These are phyloP conservation scores for Onychomys arenicola DNA, from an alignment of 2,797 vertebrate species.

Conservation along the genomic window DNA sequence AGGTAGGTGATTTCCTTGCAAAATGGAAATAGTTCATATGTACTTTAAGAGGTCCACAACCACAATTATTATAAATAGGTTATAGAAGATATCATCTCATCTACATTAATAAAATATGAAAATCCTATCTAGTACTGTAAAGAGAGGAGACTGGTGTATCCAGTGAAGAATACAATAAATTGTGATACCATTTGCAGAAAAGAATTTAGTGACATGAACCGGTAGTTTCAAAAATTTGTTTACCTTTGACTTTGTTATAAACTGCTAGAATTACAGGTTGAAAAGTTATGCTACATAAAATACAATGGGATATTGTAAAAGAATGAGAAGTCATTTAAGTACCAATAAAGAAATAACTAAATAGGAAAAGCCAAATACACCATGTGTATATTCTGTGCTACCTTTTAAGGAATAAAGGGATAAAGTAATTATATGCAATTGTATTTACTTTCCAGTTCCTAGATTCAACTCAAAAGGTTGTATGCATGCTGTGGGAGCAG, in stretches of 20 bases:
- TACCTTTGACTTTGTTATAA: background rate
- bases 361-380: slow-evolving; percentile 17
- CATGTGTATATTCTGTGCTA: background rate
- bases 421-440: background rate
- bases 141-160: background rate
- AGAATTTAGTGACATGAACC: background rate
- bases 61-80: slow-evolving; percentile 15
- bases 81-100: background rate
- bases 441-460: slow-evolving; percentile 21
- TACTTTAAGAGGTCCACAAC: background rate
- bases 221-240: background rate
- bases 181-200: background rate
- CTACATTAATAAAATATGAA: background rate
- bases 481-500: background rate
- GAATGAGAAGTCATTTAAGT: slow-evolving; percentile 26
- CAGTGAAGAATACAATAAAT: background rate
- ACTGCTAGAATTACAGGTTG: background rate
- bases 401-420: background rate
- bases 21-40: background rate
- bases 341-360: background rate
- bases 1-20: background rate
- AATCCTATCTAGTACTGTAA: background rate
- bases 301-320: background rate
- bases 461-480: background rate
- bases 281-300: background rate